A percentile compares a stretch with the other conserved stretches of the same genome.
phyloP scores from a whole-genome alignment of 92 coral and sea anemone genomes.

The Umimayanthus kanabou region DNA sequence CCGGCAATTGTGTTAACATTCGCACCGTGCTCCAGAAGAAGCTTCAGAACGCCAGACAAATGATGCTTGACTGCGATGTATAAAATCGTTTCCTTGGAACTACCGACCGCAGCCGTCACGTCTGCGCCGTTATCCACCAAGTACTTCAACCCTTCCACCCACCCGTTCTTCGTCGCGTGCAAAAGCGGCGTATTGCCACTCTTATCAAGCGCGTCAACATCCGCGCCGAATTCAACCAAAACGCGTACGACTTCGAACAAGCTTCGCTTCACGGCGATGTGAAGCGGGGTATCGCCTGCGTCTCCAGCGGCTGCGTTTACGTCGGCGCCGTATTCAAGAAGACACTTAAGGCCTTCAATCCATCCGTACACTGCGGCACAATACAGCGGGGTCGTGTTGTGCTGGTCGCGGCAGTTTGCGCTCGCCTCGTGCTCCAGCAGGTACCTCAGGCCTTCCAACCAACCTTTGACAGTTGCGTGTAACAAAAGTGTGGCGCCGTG shows the following conservation, averaged over 20 bases:
- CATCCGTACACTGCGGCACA: slow-evolving; percentile 43
- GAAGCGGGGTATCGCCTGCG: slow-evolving; percentile 30
- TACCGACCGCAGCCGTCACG: slow-evolving; percentile 30
- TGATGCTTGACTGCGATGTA: slow-evolving; percentile 42
- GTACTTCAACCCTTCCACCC: slow-evolving; percentile 38
- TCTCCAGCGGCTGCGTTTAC: slow-evolving; percentile 35
- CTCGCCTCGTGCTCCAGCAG: slow-evolving; percentile 27
- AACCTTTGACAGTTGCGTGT: slow-evolving; percentile 36
- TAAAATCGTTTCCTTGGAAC: slow-evolving; percentile 37
- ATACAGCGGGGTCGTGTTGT: slow-evolving; percentile 40
- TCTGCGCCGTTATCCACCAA: slow-evolving; percentile 34
- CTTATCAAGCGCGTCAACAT: slow-evolving; percentile 28
- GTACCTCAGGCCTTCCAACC: slow-evolving; percentile 29
- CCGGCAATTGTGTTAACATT: slow-evolving; percentile 36
- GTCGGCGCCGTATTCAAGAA: slow-evolving; percentile 36
- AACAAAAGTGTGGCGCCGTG: slow-evolving; percentile 40
- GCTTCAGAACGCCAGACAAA: slow-evolving; percentile 30
- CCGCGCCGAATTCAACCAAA: slow-evolving; percentile 17
- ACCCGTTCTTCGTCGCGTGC: slow-evolving; percentile 36
- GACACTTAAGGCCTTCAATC: slow-evolving; percentile 36
- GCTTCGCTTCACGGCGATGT: slow-evolving; percentile 38
- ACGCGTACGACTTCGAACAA: slow-evolving; percentile 36
- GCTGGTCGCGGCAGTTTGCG: slow-evolving; percentile 38
- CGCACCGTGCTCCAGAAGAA: slow-evolving; percentile 30
- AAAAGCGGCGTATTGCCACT: slow-evolving; percentile 38